A percentile compares a stretch with the other conserved stretches of the same genome.
Conservation (phyloP, 2,888 invertebrate species). For the Lasioglossum zephyrum region DNA sequence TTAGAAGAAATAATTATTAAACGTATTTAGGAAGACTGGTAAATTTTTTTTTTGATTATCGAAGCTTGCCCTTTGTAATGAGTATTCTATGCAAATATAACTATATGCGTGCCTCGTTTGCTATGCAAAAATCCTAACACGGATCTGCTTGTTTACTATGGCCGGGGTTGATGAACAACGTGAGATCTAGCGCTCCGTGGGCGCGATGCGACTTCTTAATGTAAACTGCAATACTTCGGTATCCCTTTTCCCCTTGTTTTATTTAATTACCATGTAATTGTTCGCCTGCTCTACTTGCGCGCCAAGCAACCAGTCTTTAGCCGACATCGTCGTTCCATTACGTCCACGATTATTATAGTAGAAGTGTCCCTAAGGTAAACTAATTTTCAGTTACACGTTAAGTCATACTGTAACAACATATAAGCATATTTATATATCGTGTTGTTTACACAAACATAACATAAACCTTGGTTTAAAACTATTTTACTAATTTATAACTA, state of each 20-base stretch:
- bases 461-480: too few relatives aligned
- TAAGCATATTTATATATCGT: too few relatives aligned
- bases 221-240: constrained; percentile 23
- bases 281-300: constrained; percentile 30
- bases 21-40: neutral
- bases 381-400: too few relatives aligned
- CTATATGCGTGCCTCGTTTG: neutral
- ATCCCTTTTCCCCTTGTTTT: constrained; percentile 18
- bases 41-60: neutral
- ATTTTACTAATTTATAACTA: too few relatives aligned
- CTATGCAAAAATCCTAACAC: constrained; percentile 12
- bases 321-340: neutral
- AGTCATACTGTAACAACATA: too few relatives aligned
- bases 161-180: constrained; percentile 51
- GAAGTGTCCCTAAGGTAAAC: too few relatives aligned
- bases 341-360: neutral
- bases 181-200: constrained; percentile 45
- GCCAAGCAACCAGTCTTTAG: neutral
- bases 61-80: neutral
- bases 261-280: constrained; percentile 45
- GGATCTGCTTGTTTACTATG: constrained; percentile 40
- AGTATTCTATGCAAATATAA: neutral
- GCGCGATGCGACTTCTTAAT: constrained; percentile 25
- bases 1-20: too few relatives aligned
- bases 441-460: too few relatives aligned